These are phyloP conservation scores for Drosophila mimetica DNA, from an alignment of 2,888 invertebrate genomes.

Conservation along the genomic window DNA sequence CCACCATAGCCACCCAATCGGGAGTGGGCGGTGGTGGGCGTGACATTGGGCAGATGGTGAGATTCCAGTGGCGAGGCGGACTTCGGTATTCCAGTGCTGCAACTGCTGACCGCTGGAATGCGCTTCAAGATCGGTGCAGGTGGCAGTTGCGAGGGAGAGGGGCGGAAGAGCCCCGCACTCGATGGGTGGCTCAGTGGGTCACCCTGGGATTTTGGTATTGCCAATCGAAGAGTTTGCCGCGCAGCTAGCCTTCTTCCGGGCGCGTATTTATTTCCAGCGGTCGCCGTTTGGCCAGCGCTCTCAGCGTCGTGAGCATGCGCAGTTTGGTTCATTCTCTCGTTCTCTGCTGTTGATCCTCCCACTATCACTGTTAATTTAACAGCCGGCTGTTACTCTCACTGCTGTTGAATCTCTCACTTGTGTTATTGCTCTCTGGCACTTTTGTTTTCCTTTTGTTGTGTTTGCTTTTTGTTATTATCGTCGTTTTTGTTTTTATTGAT, in stretches of 20 bases:
- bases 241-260: slow-evolving; percentile 84
- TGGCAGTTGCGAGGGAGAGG: slow-evolving; percentile 81
- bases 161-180: slow-evolving; percentile 53
- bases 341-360: background rate
- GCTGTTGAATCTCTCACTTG: background rate
- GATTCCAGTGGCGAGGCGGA: slow-evolving; percentile 80
- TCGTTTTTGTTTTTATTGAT: background rate
- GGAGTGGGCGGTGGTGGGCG: slow-evolving; percentile 41
- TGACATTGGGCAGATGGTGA: slow-evolving; percentile 74
- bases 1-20: slow-evolving; percentile 48
- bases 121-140: slow-evolving; percentile 80
- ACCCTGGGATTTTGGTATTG: slow-evolving; percentile 83
- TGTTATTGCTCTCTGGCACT: background rate
- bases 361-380: slow-evolving; percentile 2
- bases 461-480: background rate
- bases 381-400: slow-evolving; percentile 7
- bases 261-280: slow-evolving; percentile 82
- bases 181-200: slow-evolving; percentile 58
- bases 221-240: slow-evolving; percentile 82
- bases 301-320: slow-evolving; percentile 49
- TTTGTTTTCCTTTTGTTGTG: background rate
- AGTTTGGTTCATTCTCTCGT: slow-evolving; percentile 28
- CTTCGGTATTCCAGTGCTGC: slow-evolving; percentile 62
- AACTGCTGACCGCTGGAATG: slow-evolving; percentile 2
- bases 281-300: too few relatives aligned